Percentiles rank a stretch among this genome's conserved stretches.
Evolutionary conservation across 2,888 invertebrate species (phyloP).

Genomic region (Cephus runcator): DNA sequence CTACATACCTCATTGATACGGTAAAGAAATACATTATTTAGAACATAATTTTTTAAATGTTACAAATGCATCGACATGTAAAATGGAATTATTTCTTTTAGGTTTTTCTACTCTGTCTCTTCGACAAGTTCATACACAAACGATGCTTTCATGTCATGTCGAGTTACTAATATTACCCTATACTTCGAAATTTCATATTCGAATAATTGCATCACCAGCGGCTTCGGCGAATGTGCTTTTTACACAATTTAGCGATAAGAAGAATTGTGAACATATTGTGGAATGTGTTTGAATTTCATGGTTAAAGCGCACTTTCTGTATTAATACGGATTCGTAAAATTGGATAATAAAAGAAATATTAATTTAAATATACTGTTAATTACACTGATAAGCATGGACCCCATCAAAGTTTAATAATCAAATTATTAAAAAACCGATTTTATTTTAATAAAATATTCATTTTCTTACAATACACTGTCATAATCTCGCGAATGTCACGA

Average conservation of each 20-base stretch:
- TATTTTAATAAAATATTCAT: slow-evolving; percentile 21
- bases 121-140: background rate
- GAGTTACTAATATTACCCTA: background rate
- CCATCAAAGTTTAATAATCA: background rate
- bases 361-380: slow-evolving; percentile 18
- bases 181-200: background rate
- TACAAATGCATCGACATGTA: background rate
- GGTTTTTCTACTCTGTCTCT: background rate
- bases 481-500: background rate
- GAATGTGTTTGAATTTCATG: background rate
- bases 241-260: background rate
- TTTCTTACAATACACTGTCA: slow-evolving; percentile 3
- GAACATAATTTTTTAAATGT: background rate
- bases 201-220: background rate
- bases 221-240: background rate
- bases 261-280: background rate
- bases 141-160: background rate
- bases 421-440: slow-evolving; percentile 16
- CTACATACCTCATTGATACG: background rate
- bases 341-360: slow-evolving; percentile 25
- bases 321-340: slow-evolving; percentile 25
- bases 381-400: background rate
- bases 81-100: background rate
- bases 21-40: background rate
- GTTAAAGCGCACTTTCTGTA: slow-evolving; percentile 21